Evolutionary conservation across 2,888 invertebrate species (phyloP).

Genomic region (Anorthoa munda): DNA sequence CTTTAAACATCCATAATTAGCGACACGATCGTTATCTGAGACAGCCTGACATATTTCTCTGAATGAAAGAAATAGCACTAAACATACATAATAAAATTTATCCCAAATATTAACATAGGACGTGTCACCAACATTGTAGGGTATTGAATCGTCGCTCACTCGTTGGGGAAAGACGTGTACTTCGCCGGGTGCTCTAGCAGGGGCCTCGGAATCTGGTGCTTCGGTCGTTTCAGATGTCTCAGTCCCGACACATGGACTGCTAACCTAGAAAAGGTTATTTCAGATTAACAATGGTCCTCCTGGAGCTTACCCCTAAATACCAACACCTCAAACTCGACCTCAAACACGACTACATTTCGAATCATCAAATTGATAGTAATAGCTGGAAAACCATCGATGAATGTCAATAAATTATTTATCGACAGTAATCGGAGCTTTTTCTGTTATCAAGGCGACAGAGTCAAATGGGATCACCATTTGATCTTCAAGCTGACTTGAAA

Average conservation of each 20-base stretch:
- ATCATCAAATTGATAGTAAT: no score
- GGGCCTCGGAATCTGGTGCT: neutral
- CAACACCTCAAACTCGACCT: no score
- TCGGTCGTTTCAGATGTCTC: neutral
- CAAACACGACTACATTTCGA: no score
- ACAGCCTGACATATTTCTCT: slow-evolving; percentile 16
- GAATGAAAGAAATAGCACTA: slow-evolving; percentile 11
- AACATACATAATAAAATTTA: slow-evolving; percentile 29
- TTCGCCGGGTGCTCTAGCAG: neutral
- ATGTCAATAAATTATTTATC: no score
- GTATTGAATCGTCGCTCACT: slow-evolving; percentile 28
- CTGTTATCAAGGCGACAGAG: no score
- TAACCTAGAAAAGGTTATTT: slow-evolving; percentile 32
- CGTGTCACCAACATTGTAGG: slow-evolving; percentile 50
- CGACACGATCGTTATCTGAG: neutral
- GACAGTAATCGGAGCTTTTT: no score
- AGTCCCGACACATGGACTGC: slow-evolving; percentile 22
- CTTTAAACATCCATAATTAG: neutral
- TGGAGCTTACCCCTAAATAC: neutral
- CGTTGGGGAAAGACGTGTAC: slow-evolving; percentile 25
- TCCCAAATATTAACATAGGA: slow-evolving; percentile 28
- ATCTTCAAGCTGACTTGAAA: no score
- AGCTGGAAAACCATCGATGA: no score
- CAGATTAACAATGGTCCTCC: neutral
- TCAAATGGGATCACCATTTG: no score